Base-by-base conservation (phyloP, 2,888 invertebrate species). In the Melangyna quadrimaculata region DNA sequence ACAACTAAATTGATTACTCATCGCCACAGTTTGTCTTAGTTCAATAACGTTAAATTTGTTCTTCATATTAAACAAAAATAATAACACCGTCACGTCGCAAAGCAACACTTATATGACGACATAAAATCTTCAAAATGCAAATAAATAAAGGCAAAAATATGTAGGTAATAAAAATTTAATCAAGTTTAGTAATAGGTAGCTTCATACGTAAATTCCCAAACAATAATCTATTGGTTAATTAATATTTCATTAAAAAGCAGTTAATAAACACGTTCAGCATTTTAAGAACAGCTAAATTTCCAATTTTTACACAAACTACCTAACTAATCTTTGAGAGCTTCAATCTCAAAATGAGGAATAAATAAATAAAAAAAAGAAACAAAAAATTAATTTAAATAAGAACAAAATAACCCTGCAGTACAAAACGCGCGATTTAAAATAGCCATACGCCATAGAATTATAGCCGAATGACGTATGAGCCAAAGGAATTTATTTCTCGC, bases 381-480 rank as follows among this genome's bases (percentile, higher is more conserved):
- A 24, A 17, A 35, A 69, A 22, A 51, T 19, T 51, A 19, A 61
- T 70, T 48, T 45, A 61, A 70, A 57, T 61, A 27, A 78, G 55
- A 43, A 69, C 12, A 67, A 61, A 40, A 37, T 27, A 45, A 59
- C 53, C 61, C 45, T 71, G 71, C 81, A 51, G 51, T 67, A 57
- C 48, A 71, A 29, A 72, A 72, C 65, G 71, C 71, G 78, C 51
- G 73, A 48, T 67, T 77, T 72, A 86, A 86, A 86, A 81, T 81
- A 81, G 86, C 81, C 72, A n/a, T n/a, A n/a, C n/a, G 10, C 19
- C 7, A 17, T 29, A 67, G 70, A 81, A 78, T 81, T 69, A 70
- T 81, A 72, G 69, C 81, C 86, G 86, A 86, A 81, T 86, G 86
- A 86, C 86, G 86, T 86, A 86, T 87, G 71, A 82, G 80, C 61